A percentile compares a stretch with the other conserved stretches of the same genome.
Evolutionary conservation across 2,888 invertebrate genomes (phyloP).

Genomic region (Ochlodes sylvanus): DNA sequence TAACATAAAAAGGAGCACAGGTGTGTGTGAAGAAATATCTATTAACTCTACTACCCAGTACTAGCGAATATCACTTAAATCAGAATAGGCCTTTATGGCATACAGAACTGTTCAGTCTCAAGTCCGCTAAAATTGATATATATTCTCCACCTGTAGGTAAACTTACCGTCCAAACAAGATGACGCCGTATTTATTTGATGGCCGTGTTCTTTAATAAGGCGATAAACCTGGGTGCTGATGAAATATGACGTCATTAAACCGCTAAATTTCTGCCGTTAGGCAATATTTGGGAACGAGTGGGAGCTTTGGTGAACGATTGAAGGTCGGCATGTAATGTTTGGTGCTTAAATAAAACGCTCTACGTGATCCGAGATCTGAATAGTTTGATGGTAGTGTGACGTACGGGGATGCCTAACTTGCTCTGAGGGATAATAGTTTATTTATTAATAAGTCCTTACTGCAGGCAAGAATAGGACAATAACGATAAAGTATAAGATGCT

Average conservation of each 20-base stretch:
- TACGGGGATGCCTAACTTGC: background rate
- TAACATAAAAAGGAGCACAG: too few species aligned
- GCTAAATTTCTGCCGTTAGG: constrained; percentile 57
- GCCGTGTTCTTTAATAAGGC: constrained; percentile 64
- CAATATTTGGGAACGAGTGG: constrained; percentile 13
- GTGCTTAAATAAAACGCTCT: background rate
- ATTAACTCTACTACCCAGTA: too few species aligned
- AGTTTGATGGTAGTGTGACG: background rate
- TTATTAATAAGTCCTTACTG: too few species aligned
- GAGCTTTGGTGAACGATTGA: constrained; percentile 14
- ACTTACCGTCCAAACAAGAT: background rate
- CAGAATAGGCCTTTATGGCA: background rate
- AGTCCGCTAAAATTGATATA: background rate
- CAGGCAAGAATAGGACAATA: too few species aligned
- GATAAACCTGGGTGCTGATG: constrained; percentile 67
- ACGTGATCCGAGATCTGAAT: background rate
- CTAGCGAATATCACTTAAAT: too few species aligned
- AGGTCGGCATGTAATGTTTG: constrained; percentile 1
- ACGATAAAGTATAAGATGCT: too few species aligned
- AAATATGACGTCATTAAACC: constrained; percentile 72
- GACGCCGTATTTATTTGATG: constrained; percentile 64
- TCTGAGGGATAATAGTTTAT: too few species aligned
- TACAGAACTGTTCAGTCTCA: background rate
- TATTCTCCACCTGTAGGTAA: background rate
- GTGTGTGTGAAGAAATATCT: too few species aligned